Conservation (phyloP, 2,113 vertebrate species). For the Grammomys dolichurus region DNA sequence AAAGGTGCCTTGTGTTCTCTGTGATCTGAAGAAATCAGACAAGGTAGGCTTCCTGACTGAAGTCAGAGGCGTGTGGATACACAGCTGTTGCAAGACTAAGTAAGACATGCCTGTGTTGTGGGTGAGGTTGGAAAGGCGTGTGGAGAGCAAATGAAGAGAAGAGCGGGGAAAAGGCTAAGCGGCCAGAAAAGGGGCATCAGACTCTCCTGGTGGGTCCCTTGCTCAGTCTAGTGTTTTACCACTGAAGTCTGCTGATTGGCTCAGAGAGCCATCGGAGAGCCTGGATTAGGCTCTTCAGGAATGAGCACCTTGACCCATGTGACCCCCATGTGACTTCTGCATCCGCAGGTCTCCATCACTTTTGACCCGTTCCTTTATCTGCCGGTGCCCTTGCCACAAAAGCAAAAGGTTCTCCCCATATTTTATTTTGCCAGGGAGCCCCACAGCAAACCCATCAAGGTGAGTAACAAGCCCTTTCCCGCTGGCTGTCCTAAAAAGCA, state of each 20-base stretch:
- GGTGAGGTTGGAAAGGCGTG: not conserved
- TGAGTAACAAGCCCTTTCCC: slow-evolving; percentile 73
- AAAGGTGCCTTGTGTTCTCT: not conserved
- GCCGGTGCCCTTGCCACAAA: slow-evolving; percentile 97
- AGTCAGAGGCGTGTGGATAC: not conserved
- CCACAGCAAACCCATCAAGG: slow-evolving; percentile 98
- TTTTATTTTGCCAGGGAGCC: slow-evolving; percentile 98
- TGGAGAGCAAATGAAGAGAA: not conserved
- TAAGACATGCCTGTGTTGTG: not conserved
- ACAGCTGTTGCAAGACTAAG: not conserved
- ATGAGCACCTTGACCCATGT: accelerated
- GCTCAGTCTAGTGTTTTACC: not conserved
- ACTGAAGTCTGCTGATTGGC: not conserved
- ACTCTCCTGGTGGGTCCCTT: not conserved
- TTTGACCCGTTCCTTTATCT: slow-evolving; percentile 99
- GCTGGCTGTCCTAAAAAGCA: not conserved
- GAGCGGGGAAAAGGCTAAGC: not conserved
- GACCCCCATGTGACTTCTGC: not conserved
- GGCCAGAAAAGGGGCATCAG: not conserved
- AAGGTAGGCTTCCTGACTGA: not conserved
- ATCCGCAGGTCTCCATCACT: slow-evolving; percentile 96
- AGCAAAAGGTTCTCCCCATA: slow-evolving; percentile 97
- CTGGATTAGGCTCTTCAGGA: not conserved
- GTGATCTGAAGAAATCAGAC: not conserved
- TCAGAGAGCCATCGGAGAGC: not conserved